phyloP scores from a whole-genome alignment of 1,140 invertebrate species.

The Conus ventricosus region DNA sequence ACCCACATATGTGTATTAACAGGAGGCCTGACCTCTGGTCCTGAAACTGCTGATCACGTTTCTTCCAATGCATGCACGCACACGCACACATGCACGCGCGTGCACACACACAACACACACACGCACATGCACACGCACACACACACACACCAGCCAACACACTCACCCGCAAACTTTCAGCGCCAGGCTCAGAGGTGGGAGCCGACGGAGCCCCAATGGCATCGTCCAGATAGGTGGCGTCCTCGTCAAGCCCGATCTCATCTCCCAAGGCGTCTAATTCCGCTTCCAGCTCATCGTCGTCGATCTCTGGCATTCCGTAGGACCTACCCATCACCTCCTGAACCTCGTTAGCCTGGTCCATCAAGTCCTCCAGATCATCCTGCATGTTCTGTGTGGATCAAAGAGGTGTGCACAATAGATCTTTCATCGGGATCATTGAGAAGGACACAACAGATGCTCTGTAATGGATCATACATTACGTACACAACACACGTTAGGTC shows the following conservation, averaged over 20 bases:
- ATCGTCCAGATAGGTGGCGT: constrained; percentile 95
- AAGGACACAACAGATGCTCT: no score
- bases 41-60: no score
- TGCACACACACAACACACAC: no score
- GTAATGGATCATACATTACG: no score
- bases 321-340: constrained; percentile 96
- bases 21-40: no score
- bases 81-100: no score
- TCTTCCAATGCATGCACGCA: no score
- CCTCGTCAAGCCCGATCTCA: constrained; percentile 95
- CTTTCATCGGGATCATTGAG: no score
- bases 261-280: constrained; percentile 97
- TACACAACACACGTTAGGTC: no score
- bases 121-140: no score
- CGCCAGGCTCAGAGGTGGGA: constrained; percentile 91
- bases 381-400: constrained; percentile 88
- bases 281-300: constrained; percentile 98
- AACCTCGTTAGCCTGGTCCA: constrained; percentile 98
- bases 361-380: constrained; percentile 98
- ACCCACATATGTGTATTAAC: no score
- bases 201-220: constrained; percentile 88
- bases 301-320: constrained; percentile 98
- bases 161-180: constrained; percentile 79
- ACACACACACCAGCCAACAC: not conserved
- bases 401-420: no score